Conservation (phyloP, 1,140 invertebrate species). For the Lepidotrigona ventralis region DNA sequence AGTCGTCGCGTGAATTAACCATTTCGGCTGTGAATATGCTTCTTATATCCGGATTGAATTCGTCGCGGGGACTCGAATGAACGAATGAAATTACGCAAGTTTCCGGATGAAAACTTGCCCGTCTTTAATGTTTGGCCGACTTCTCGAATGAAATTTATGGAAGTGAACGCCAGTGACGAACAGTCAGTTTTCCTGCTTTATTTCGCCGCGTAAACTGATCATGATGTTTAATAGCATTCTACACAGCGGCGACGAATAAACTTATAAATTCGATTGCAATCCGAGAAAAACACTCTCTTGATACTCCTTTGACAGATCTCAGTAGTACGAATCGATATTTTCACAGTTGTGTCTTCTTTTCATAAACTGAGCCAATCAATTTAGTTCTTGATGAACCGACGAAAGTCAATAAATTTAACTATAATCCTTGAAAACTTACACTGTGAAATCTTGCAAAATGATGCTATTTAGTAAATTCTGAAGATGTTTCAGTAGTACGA, state of each 20-base stretch:
- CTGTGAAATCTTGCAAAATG: too few relatives aligned
- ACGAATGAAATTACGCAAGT: slow-evolving; percentile 46
- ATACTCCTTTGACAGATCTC: background rate
- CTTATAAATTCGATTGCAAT: background rate
- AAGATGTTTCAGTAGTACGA: background rate
- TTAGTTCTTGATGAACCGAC: too few relatives aligned
- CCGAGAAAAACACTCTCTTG: background rate
- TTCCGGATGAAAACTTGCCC: background rate
- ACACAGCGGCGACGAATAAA: background rate
- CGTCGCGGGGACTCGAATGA: slow-evolving; percentile 20
- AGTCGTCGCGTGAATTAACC: slow-evolving; percentile 28
- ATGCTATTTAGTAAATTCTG: background rate
- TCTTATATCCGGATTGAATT: slow-evolving; percentile 43
- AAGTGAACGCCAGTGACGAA: background rate
- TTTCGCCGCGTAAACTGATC: slow-evolving; percentile 21
- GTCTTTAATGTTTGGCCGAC: slow-evolving; percentile 2
- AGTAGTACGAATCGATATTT: background rate
- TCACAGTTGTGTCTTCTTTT: background rate
- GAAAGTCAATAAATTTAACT: background rate
- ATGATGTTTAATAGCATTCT: slow-evolving; percentile 1
- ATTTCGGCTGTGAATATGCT: slow-evolving; percentile 43
- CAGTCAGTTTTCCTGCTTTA: slow-evolving; percentile 30
- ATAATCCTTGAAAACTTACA: background rate
- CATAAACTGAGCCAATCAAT: background rate
- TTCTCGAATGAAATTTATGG: slow-evolving; percentile 27